Evolutionary conservation across 2,888 invertebrate genomes (phyloP).

Genomic region (Melieria picta): DNA sequence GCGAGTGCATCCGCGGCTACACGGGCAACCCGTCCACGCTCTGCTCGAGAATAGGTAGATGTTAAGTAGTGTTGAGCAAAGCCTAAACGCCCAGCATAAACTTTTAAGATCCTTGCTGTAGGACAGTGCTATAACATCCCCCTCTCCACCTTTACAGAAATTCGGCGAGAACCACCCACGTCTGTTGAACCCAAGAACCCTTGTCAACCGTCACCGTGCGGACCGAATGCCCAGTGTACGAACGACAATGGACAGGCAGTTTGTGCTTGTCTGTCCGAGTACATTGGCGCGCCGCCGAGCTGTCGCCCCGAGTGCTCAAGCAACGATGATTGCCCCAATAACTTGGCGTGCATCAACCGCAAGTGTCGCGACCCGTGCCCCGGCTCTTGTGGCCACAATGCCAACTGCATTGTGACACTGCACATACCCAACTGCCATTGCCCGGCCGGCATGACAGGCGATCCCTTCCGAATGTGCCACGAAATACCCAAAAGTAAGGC

Average conservation of each 20-base stretch:
- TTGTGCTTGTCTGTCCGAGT: slow-evolving; percentile 76
- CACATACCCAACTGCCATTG: slow-evolving; percentile 83
- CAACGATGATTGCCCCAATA: slow-evolving; percentile 76
- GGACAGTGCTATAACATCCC: too few relatives aligned
- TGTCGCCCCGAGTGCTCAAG: slow-evolving; percentile 78
- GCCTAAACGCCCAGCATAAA: not conserved
- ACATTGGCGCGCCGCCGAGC: slow-evolving; percentile 77
- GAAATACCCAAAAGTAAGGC: slow-evolving; percentile 58
- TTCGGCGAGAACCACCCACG: slow-evolving; percentile 36
- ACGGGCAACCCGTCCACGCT: slow-evolving; percentile 79
- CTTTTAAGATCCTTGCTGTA: not conserved
- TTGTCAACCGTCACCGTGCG: slow-evolving; percentile 82
- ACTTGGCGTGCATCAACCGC: slow-evolving; percentile 75
- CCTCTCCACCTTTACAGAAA: slow-evolving; percentile 33
- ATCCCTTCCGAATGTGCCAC: slow-evolving; percentile 77
- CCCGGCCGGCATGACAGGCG: slow-evolving; percentile 73
- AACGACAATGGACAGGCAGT: slow-evolving; percentile 71
- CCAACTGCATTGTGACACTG: slow-evolving; percentile 78
- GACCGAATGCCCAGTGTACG: slow-evolving; percentile 78
- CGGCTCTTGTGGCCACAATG: slow-evolving; percentile 80
- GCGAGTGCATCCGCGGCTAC: slow-evolving; percentile 75
- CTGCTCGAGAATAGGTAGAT: slow-evolving; percentile 67
- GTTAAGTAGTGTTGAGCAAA: not conserved
- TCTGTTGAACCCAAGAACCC: slow-evolving; percentile 65
- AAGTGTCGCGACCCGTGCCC: slow-evolving; percentile 81